Percentiles rank a stretch among this genome's conserved stretches.
phyloP scores from a whole-genome alignment of 2,888 invertebrate species.

The Drosophila prolongata region DNA sequence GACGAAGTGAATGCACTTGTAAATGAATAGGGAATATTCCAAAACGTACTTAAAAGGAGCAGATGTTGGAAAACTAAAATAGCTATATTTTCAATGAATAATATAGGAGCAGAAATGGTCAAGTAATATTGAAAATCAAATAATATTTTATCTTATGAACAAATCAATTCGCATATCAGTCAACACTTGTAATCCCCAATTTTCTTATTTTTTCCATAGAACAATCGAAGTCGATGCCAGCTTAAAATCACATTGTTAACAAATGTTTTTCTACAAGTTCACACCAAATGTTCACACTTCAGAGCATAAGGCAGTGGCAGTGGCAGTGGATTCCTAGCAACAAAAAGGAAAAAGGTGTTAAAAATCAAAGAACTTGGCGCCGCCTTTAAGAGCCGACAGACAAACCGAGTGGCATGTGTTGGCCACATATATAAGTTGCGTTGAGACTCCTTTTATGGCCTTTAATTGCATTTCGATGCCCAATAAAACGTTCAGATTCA shows the following conservation, averaged over 20 bases:
- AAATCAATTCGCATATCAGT: neutral
- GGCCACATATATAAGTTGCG: slow-evolving; percentile 27
- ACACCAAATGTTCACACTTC: slow-evolving; percentile 70
- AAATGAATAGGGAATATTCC: neutral
- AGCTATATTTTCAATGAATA: neutral
- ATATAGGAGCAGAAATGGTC: no score
- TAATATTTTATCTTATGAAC: neutral
- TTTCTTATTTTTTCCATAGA: neutral
- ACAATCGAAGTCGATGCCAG: neutral
- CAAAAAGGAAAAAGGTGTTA: slow-evolving; percentile 52
- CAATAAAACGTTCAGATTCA: slow-evolving; percentile 65
- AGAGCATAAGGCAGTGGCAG: slow-evolving; percentile 19
- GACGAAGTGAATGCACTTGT: slow-evolving; percentile 24
- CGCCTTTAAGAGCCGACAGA: slow-evolving; percentile 28
- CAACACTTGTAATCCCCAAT: neutral
- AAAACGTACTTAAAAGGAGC: neutral
- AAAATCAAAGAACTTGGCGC: slow-evolving; percentile 69
- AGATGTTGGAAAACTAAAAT: neutral
- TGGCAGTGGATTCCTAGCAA: neutral
- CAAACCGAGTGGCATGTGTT: slow-evolving; percentile 32
- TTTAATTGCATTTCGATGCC: slow-evolving; percentile 75
- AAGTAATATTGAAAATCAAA: neutral
- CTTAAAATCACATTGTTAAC: slow-evolving; percentile 27
- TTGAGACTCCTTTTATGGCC: slow-evolving; percentile 58
- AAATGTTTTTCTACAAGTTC: slow-evolving; percentile 52